phyloP scores from a whole-genome alignment of 2,797 vertebrate genomes.

The Xenopus petersii region DNA sequence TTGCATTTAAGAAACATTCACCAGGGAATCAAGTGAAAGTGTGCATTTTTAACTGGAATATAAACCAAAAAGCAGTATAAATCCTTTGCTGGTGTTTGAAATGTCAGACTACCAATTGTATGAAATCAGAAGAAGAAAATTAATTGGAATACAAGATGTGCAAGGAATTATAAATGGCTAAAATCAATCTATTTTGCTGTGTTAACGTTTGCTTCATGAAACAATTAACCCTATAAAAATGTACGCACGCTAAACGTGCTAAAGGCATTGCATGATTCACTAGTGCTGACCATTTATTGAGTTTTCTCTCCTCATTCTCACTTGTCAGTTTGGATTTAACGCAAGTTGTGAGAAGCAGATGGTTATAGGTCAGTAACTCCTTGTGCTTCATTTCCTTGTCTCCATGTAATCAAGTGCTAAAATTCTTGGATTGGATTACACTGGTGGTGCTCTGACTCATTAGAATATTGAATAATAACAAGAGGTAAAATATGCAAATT shows the following conservation, averaged over 20 bases:
- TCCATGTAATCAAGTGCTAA: slow-evolving; percentile 8
- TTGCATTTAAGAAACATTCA: too few relatives aligned
- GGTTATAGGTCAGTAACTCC: slow-evolving; percentile 15
- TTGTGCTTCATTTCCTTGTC: slow-evolving; percentile 13
- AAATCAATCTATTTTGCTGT: not conserved
- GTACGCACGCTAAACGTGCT: slow-evolving; percentile 4
- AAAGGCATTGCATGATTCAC: slow-evolving; percentile 5
- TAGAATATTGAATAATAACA: not conserved
- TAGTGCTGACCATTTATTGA: slow-evolving; percentile 12
- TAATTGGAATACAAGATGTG: slow-evolving; percentile 10
- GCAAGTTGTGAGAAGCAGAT: slow-evolving; percentile 16
- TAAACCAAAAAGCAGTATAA: not conserved
- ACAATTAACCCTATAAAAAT: slow-evolving; percentile 6
- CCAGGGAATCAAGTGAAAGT: too few relatives aligned
- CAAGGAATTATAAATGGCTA: slow-evolving; percentile 1
- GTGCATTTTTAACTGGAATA: not conserved
- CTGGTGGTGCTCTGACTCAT: not conserved
- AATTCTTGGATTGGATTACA: not conserved
- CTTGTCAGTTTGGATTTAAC: slow-evolving; percentile 21
- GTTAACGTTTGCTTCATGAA: slow-evolving; percentile 9
- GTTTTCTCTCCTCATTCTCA: slow-evolving; percentile 20
- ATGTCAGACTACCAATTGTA: slow-evolving; percentile 1
- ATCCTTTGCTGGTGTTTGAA: not conserved
- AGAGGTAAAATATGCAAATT: slow-evolving; percentile 5
- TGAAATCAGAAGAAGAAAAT: slow-evolving; percentile 6